Conservation (phyloP, 64 coral and sea anemone species). For the Anthopleura sola region DNA sequence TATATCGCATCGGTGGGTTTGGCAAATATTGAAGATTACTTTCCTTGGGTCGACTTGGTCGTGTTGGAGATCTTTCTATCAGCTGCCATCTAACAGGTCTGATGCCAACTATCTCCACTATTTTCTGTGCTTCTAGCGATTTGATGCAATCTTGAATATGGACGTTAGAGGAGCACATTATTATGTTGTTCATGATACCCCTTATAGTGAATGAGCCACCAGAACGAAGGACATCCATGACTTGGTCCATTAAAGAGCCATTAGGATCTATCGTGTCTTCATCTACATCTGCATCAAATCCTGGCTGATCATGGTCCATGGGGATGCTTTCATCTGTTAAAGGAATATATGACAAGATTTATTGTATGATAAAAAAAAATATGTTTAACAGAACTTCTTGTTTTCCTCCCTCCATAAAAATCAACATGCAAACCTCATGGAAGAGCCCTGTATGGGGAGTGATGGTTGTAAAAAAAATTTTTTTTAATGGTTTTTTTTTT, state of each 20-base stretch:
- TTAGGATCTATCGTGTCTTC: conserved; percentile 13
- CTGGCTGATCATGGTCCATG: background rate
- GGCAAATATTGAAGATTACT: background rate
- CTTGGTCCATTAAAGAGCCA: conserved; percentile 6
- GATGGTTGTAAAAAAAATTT: too few species aligned
- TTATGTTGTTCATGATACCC: background rate
- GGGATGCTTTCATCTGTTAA: background rate
- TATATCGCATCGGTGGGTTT: background rate
- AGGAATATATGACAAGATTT: background rate
- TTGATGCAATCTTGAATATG: background rate
- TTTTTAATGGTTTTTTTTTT: too few species aligned
- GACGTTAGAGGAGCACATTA: background rate
- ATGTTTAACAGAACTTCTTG: too few species aligned
- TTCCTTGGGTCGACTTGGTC: background rate
- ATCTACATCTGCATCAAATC: conserved; percentile 12
- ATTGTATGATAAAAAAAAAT: too few species aligned
- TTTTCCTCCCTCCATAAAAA: too few species aligned
- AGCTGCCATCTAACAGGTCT: background rate
- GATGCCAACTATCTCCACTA: background rate
- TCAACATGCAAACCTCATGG: too few species aligned
- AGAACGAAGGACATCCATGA: conserved; percentile 15
- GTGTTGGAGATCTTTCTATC: background rate
- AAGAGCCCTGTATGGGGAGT: too few species aligned
- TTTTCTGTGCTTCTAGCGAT: background rate
- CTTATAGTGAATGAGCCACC: conserved; percentile 12